phyloP scores from a whole-genome alignment of 2,113 vertebrate genomes.

The Amphiprion percula region DNA sequence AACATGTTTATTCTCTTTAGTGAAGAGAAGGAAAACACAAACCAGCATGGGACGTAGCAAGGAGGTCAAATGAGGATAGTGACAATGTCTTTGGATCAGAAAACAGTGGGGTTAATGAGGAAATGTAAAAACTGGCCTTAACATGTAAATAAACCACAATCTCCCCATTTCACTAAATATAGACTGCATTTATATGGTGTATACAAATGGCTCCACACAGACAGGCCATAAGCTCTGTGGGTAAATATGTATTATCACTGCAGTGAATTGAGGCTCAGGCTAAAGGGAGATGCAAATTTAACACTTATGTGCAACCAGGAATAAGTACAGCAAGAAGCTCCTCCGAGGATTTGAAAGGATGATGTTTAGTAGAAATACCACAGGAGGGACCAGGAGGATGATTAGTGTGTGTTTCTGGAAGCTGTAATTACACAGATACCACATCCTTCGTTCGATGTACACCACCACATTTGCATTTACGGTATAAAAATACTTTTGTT shows the following conservation, averaged over 20 bases:
- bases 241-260: slow-evolving; percentile 80
- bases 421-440: slow-evolving; percentile 5
- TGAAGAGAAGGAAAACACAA: no score
- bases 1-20: no score
- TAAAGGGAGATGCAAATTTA: slow-evolving; percentile 66
- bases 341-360: slow-evolving; percentile 1
- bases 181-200: no score
- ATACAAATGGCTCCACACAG: no score
- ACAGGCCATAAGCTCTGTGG: no score
- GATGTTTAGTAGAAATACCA: not conserved
- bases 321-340: slow-evolving; percentile 15
- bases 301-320: slow-evolving; percentile 9
- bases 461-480: not conserved
- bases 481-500: not conserved
- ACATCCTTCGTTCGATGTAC: not conserved
- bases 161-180: no score
- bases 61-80: no score
- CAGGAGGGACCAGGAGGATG: not conserved
- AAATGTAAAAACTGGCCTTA: no score
- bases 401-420: slow-evolving; percentile 28
- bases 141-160: no score
- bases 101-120: no score
- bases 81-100: no score
- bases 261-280: slow-evolving; percentile 84
- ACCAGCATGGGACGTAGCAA: no score